These are phyloP conservation scores for Lapara coniferarum DNA, from an alignment of 2,888 invertebrate genomes.

Conservation along the genomic window DNA sequence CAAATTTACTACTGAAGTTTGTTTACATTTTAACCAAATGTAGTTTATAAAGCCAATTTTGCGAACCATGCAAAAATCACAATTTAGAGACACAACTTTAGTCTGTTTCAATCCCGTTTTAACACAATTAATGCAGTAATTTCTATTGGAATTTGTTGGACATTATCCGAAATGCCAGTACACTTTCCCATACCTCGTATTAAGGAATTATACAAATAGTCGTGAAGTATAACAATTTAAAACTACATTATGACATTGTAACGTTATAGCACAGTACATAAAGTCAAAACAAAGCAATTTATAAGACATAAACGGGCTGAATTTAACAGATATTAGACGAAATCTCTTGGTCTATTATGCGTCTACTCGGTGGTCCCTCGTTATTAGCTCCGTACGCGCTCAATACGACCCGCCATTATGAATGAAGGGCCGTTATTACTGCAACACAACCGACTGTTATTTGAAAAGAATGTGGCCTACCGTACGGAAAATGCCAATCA, in stretches of 20 bases:
- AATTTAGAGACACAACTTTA: no score
- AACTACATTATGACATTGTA: neutral
- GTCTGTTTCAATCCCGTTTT: no score
- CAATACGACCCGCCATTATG: conserved; percentile 52
- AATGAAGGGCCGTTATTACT: conserved; percentile 58
- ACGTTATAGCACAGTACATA: neutral
- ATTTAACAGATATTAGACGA: conserved; percentile 53
- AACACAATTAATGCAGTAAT: no score
- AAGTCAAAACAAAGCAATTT: neutral
- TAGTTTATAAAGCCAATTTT: no score
- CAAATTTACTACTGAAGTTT: no score
- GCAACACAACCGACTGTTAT: conserved; percentile 45
- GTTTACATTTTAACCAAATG: no score
- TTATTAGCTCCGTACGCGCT: conserved; percentile 34
- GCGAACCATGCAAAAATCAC: no score
- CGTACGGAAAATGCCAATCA: conserved; percentile 19
- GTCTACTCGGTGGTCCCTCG: conserved; percentile 62
- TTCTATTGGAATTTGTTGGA: no score
- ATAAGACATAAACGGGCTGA: conserved; percentile 29
- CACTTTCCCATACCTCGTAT: no score
- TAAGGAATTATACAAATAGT: no score
- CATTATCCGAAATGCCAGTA: no score
- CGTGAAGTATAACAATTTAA: neutral
- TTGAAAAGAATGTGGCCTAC: conserved; percentile 21
- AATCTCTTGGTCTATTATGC: conserved; percentile 55